Evolutionary conservation across 1,140 invertebrate genomes (phyloP).

Genomic region (Lamellibrachia luymesi): DNA sequence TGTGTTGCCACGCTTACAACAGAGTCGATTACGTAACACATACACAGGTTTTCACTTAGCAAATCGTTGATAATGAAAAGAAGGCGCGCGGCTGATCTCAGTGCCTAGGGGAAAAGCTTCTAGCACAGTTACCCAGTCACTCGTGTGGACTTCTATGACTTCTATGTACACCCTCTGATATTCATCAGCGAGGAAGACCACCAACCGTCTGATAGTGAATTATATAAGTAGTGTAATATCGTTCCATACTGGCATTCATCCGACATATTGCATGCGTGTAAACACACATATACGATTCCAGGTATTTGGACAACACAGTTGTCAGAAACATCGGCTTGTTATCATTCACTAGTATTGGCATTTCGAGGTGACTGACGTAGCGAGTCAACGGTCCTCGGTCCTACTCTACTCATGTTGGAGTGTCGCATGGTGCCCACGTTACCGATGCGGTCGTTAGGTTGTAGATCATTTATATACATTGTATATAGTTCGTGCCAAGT

Average conservation of each 20-base stretch:
- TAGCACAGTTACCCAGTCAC: neutral
- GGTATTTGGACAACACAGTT: no score
- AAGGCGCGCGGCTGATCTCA: neutral
- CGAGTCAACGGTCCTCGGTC: no score
- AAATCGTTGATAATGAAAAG: neutral
- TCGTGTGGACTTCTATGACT: neutral
- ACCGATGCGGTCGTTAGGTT: no score
- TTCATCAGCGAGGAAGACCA: neutral
- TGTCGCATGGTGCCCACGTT: neutral
- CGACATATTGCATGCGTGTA: neutral
- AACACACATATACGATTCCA: neutral
- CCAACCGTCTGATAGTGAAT: neutral
- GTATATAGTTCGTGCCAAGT: no score
- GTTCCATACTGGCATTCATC: neutral
- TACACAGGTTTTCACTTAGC: neutral
- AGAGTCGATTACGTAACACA: no score
- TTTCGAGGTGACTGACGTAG: no score
- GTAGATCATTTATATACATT: neutral
- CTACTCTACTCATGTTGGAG: neutral
- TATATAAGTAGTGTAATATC: neutral
- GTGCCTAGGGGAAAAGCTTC: neutral
- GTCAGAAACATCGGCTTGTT: no score
- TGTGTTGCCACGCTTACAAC: no score
- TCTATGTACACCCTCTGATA: neutral
- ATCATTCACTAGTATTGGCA: no score